A percentile compares a stretch with the other conserved stretches of the same genome.
These are phyloP conservation scores for Typhlomys cinereus DNA, from an alignment of 2,113 vertebrate genomes.

Conservation along the genomic window DNA sequence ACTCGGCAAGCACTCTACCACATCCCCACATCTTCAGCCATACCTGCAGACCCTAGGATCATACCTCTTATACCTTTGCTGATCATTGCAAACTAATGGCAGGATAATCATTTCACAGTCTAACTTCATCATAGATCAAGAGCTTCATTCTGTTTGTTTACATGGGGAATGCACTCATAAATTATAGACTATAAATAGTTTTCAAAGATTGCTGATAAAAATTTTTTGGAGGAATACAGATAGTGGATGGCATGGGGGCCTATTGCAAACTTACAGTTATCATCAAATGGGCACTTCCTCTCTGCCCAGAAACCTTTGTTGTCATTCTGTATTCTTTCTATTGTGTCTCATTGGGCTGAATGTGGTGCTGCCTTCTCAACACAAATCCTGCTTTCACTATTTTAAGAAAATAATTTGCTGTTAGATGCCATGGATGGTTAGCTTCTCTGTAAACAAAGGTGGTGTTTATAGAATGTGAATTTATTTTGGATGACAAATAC, in stretches of 20 bases:
- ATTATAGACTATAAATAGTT: too few relatives aligned
- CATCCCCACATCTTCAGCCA: neutral
- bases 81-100: neutral
- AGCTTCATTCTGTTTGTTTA: neutral
- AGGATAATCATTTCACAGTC: neutral
- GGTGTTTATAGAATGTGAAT: constrained; percentile 70
- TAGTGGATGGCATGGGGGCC: neutral
- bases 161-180: neutral
- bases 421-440: constrained; percentile 3
- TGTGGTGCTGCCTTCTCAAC: neutral
- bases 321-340: neutral
- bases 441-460: constrained; percentile 53
- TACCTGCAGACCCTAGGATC: too few relatives aligned
- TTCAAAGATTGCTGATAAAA: neutral
- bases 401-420: constrained; percentile 14
- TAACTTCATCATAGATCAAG: neutral
- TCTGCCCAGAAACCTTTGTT: neutral
- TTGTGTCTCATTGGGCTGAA: constrained; percentile 32
- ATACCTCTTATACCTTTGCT: neutral
- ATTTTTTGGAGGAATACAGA: neutral
- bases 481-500: constrained; percentile 63
- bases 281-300: neutral
- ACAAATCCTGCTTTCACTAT: constrained; percentile 15
- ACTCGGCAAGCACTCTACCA: neutral
- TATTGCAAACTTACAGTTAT: neutral